Conservation (phyloP, 1,140 invertebrate species). For the Atta texana region DNA sequence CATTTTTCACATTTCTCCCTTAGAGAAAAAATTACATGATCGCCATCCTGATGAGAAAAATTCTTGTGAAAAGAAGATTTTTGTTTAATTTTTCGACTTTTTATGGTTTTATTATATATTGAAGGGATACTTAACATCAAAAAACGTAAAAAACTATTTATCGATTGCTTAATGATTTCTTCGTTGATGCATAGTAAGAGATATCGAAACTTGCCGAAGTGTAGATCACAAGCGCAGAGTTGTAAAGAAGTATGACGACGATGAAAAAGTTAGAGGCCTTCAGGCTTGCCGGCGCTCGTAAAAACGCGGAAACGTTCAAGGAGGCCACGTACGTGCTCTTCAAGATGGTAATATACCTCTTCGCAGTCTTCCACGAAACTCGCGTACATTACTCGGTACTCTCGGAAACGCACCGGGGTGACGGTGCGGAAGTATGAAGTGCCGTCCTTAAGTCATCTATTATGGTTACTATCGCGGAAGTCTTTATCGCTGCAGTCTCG, state of each 20-base stretch:
- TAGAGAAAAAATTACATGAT: too few relatives aligned
- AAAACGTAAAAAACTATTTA: background rate
- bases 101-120: background rate
- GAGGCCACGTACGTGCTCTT: constrained; percentile 56
- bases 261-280: constrained; percentile 56
- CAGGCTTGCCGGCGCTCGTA: constrained; percentile 28
- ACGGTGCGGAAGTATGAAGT: constrained; percentile 53
- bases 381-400: constrained; percentile 42
- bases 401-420: constrained; percentile 1
- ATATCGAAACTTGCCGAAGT: constrained; percentile 19
- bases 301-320: constrained; percentile 56
- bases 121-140: background rate
- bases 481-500: constrained; percentile 28
- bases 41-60: too few relatives aligned
- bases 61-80: background rate
- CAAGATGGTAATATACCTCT: constrained; percentile 8
- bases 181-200: background rate
- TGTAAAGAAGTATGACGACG: constrained; percentile 49
- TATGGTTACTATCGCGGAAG: constrained; percentile 22
- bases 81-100: background rate
- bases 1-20: too few relatives aligned
- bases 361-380: constrained; percentile 49
- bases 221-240: background rate
- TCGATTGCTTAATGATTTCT: constrained; percentile 8
- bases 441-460: constrained; percentile 37